Evolutionary conservation across 2,888 invertebrate genomes (phyloP).

Genomic region (Chrysina gloriosa): DNA sequence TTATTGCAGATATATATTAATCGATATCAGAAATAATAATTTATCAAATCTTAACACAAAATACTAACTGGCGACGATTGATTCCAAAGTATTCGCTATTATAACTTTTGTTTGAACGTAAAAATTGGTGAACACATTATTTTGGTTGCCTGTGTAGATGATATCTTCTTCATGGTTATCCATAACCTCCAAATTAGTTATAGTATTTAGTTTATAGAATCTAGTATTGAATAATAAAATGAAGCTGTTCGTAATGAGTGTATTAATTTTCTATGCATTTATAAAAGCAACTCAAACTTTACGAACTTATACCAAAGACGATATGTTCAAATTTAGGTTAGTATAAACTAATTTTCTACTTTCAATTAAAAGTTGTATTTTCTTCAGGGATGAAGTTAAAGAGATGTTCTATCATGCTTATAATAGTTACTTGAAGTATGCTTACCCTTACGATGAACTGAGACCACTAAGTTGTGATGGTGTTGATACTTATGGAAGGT

Average conservation of each 20-base stretch:
- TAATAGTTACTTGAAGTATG: constrained; percentile 92
- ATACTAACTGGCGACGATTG: no score
- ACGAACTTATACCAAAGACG: constrained; percentile 69
- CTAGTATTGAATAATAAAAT: background rate
- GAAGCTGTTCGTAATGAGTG: background rate
- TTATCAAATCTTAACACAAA: no score
- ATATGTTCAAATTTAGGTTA: constrained; percentile 70
- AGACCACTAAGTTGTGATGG: constrained; percentile 96
- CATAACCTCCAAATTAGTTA: constrained; percentile 2
- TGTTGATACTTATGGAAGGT: constrained; percentile 92
- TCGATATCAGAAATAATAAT: no score
- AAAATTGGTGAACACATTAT: no score
- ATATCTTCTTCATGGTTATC: no score
- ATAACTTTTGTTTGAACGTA: no score
- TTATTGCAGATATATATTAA: no score
- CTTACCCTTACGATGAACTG: constrained; percentile 96
- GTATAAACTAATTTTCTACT: constrained; percentile 34
- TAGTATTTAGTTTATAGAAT: no score
- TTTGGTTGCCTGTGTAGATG: no score
- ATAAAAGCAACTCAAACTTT: constrained; percentile 46
- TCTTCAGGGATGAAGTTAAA: constrained; percentile 84
- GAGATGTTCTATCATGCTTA: constrained; percentile 99
- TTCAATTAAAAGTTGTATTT: constrained; percentile 5
- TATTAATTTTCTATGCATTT: constrained; percentile 21
- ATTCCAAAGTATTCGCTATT: no score